These are phyloP conservation scores for Andrena bicolor DNA, from an alignment of 2,888 invertebrate genomes.

Conservation along the genomic window DNA sequence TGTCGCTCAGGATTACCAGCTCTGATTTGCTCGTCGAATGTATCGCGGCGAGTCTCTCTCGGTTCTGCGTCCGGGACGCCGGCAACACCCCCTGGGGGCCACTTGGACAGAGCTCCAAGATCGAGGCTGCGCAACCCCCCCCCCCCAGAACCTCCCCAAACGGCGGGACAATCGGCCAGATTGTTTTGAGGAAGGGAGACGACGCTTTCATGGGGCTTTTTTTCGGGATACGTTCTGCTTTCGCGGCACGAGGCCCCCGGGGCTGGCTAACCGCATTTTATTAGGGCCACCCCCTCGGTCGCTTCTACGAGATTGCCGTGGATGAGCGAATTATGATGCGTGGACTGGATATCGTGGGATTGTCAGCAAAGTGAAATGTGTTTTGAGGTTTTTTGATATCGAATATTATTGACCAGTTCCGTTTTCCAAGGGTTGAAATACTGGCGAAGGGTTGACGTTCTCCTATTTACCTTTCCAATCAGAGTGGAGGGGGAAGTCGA, in stretches of 20 bases:
- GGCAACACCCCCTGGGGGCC: conserved; percentile 56
- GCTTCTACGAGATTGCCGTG: background rate
- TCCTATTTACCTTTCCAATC: too few relatives aligned
- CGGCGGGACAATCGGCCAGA: conserved; percentile 42
- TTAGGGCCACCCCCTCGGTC: background rate
- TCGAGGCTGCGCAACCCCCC: conserved; percentile 19
- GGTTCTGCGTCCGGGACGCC: conserved; percentile 61
- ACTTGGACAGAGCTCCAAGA: conserved; percentile 45
- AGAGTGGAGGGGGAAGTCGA: too few relatives aligned
- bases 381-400: too few relatives aligned
- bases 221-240: conserved; percentile 15
- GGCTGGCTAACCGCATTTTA: conserved; percentile 20
- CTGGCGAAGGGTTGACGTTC: too few relatives aligned
- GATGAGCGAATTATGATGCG: conserved; percentile 10
- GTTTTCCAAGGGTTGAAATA: too few relatives aligned
- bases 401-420: too few relatives aligned
- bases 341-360: background rate
- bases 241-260: background rate
- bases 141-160: background rate
- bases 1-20: conserved; percentile 75
- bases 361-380: too few relatives aligned
- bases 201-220: conserved; percentile 34
- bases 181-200: conserved; percentile 44
- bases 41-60: conserved; percentile 56
- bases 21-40: conserved; percentile 71